Evolutionary conservation across 2,113 vertebrate species (phyloP).

Genomic region (Prietella phreatophila): DNA sequence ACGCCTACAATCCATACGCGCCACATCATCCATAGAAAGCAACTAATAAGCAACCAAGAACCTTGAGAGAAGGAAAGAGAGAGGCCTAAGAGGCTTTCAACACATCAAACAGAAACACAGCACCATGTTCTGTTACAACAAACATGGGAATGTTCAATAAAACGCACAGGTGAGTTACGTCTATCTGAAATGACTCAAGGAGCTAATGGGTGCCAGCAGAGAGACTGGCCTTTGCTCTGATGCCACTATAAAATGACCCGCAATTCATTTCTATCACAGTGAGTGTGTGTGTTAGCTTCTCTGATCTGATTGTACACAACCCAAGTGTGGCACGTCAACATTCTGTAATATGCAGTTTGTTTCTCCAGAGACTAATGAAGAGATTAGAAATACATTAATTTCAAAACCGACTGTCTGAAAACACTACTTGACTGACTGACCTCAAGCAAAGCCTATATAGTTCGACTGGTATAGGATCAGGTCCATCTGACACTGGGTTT

Average conservation of each 20-base stretch:
- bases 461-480: not conserved
- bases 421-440: not conserved
- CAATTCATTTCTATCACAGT: not conserved
- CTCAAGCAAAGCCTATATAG: not conserved
- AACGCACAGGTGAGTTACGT: not conserved
- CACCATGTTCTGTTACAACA: not conserved
- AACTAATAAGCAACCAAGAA: constrained; percentile 58
- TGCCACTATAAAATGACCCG: not conserved
- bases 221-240: not conserved
- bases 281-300: not conserved
- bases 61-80: constrained; percentile 3
- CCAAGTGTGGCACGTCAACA: not conserved
- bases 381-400: too few species aligned
- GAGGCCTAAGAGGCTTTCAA: constrained; percentile 14
- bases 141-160: constrained; percentile 17
- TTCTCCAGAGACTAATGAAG: not conserved
- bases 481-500: too few species aligned
- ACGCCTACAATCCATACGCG: constrained; percentile 70
- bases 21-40: constrained; percentile 59
- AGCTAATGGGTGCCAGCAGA: constrained; percentile 2
- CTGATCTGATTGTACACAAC: not conserved
- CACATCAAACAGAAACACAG: constrained; percentile 20
- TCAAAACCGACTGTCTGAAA: not conserved
- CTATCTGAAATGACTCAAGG: not conserved
- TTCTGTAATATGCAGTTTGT: not conserved